Evolutionary conservation across 2,797 vertebrate genomes (phyloP).

Genomic region (Anas bernieri): DNA sequence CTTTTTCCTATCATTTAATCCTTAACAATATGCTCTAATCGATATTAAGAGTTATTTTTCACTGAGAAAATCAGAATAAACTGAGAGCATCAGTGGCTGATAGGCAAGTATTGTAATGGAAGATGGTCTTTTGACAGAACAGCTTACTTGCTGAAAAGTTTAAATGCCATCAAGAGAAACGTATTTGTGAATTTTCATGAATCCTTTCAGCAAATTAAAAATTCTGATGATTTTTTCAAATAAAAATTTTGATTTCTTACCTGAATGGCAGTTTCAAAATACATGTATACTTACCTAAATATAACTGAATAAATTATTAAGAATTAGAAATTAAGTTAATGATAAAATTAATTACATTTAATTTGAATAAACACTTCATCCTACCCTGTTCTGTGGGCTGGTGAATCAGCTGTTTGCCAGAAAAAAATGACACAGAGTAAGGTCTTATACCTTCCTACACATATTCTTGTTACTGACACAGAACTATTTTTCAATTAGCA

Average conservation of each 20-base stretch:
- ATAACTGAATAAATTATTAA: not conserved
- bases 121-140: not conserved
- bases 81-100: not conserved
- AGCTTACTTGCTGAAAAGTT: not conserved
- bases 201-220: not conserved
- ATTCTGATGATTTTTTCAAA: not conserved
- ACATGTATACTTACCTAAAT: not conserved
- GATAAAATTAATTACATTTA: not conserved
- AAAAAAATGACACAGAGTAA: not conserved
- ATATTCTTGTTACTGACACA: not conserved
- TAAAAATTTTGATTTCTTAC: not conserved
- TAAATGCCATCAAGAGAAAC: not conserved
- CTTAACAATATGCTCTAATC: not conserved
- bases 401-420: not conserved
- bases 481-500: not conserved
- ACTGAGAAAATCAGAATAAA: not conserved
- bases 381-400: not conserved
- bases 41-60: not conserved
- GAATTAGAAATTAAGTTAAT: not conserved
- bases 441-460: not conserved
- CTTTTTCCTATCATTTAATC: not conserved
- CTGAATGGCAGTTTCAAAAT: not conserved
- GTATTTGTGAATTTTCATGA: not conserved
- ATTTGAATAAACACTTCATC: not conserved
- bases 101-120: not conserved